Evolutionary conservation across 1,140 invertebrate species (phyloP), one percentile per base, ranked within the genome.

Genomic region (Megalopta genalis): DNA sequence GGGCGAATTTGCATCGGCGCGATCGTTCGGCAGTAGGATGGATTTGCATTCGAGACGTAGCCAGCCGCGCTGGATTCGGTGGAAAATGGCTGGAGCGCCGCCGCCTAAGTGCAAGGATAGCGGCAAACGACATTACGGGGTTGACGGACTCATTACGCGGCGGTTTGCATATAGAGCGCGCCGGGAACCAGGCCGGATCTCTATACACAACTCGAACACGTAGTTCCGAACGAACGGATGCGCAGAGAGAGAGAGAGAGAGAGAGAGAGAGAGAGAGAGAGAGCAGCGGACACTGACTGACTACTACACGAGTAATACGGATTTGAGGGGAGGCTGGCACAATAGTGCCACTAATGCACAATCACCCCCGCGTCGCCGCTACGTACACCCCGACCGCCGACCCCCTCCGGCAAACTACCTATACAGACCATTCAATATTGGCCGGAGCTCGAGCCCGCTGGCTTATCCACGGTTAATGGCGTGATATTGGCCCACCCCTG

Each of bases 341-440:
- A 93, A 93, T 93, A 85, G 90, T 90, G 87, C 90, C 89, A 90
- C 92, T 93, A 93, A 93, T 93, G 92, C 90, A 91, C 90, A 87
- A 89, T 88, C 90, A 78, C 83, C 88, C 85, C 85, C 81, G 64
- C 54, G 68, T 81, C 80, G 80, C 79, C 39, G 14, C 63, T 39
- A 86, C 82, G 67, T 83, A 81, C 7, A n/a, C 84, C 70, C n/a
- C 84, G 65, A 77, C 59, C 83, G 76, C 65, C 76, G 67, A 81
- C 80, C 69, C 88, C 87, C 87, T 85, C 64, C 87, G 82, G 89
- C 90, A 88, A 92, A 90, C 89, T 88, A 82, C 87, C 88, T 90
- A 90, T 91, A 89, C 84, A 87, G 86, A 87, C 82, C 84, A 90
- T 90, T 90, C 90, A 90, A 92, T 92, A 92, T 92, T 91, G 91